phyloP scores from a whole-genome alignment of 2,888 invertebrate species.

The Synanthedon formicaeformis region DNA sequence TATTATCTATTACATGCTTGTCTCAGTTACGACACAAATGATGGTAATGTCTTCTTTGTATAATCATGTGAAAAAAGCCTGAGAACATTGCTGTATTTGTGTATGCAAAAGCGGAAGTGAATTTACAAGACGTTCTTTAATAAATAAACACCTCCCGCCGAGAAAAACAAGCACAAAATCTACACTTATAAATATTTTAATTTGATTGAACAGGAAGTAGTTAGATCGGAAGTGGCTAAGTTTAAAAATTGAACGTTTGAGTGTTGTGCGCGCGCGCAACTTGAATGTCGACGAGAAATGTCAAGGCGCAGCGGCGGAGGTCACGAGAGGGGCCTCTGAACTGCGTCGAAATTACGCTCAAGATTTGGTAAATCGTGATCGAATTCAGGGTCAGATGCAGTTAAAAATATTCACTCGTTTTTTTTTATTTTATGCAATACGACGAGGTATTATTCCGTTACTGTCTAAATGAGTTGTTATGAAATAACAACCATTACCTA shows the following conservation, averaged over 20 bases:
- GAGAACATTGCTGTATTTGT: too few relatives aligned
- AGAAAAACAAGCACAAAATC: background rate
- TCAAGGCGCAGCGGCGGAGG: conserved; percentile 51
- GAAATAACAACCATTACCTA: too few relatives aligned
- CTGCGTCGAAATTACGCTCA: conserved; percentile 6
- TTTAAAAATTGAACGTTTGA: conserved; percentile 57
- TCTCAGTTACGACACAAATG: too few relatives aligned
- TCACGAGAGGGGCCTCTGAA: conserved; percentile 8
- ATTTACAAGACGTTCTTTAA: background rate
- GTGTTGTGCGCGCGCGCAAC: conserved; percentile 38
- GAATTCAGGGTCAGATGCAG: background rate
- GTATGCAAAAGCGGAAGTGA: background rate
- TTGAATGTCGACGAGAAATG: conserved; percentile 35
- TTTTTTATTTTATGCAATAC: too few relatives aligned
- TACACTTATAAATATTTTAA: background rate
- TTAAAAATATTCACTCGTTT: background rate
- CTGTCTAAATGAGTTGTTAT: too few relatives aligned
- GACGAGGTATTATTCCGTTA: too few relatives aligned
- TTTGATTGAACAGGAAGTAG: conserved; percentile 44
- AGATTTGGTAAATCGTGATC: background rate
- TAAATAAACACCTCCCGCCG: background rate
- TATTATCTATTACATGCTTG: too few relatives aligned
- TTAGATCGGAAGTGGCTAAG: conserved; percentile 53
- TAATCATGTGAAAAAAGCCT: too few relatives aligned
- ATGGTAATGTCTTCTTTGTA: too few relatives aligned